phyloP scores from a whole-genome alignment of 2,113 vertebrate species.

The Brachypteracias leptosomus region DNA sequence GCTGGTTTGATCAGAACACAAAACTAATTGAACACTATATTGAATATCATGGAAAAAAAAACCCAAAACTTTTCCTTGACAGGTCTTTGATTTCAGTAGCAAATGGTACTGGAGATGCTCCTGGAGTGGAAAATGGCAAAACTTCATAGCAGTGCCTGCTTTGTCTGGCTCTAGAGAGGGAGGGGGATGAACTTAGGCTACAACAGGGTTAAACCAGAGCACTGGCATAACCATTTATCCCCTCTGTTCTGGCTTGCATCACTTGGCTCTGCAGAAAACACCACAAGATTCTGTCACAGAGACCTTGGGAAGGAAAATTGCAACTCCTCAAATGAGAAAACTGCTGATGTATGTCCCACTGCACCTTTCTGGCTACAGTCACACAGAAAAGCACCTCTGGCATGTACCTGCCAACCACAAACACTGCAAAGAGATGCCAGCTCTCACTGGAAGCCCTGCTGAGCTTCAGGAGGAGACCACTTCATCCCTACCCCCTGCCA shows the following conservation, averaged over 20 bases:
- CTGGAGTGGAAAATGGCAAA: neutral
- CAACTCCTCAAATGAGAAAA: neutral
- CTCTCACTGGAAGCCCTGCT: neutral
- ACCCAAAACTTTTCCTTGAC: neutral
- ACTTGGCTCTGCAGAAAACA: neutral
- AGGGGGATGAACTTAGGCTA: neutral
- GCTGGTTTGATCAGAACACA: neutral
- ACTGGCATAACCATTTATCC: neutral
- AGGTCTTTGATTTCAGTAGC: neutral
- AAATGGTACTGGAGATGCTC: neutral
- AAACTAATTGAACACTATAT: neutral
- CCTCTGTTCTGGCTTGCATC: neutral
- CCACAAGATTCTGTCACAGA: neutral
- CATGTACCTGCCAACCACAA: fast-evolving
- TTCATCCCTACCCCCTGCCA: neutral
- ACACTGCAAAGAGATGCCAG: neutral
- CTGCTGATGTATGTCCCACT: neutral
- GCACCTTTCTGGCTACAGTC: neutral
- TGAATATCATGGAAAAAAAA: neutral
- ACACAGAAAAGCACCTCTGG: neutral
- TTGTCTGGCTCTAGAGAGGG: neutral
- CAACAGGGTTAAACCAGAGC: neutral
- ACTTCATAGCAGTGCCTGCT: neutral
- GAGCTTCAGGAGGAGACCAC: neutral
- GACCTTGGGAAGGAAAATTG: neutral